A percentile compares a stretch with the other conserved stretches of the same genome.
Conservation (phyloP, 2,888 invertebrate genomes). For the Griposia aprilina region DNA sequence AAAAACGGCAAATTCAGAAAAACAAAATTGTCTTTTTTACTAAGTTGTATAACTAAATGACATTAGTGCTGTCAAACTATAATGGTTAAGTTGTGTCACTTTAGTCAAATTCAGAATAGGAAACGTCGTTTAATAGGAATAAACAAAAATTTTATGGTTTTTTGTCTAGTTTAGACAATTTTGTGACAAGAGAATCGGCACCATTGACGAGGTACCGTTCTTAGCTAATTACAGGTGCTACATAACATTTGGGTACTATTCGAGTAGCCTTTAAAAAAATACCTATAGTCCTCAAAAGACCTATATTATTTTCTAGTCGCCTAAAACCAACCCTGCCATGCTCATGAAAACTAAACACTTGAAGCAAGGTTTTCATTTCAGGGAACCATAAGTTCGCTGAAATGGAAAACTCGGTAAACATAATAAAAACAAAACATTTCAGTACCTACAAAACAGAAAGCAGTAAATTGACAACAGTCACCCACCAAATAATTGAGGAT, state of each 20-base stretch:
- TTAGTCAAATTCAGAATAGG: no score
- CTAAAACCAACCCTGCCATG: neutral
- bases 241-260: neutral
- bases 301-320: neutral
- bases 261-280: neutral
- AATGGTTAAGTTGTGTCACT: no score
- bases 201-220: neutral
- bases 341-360: neutral
- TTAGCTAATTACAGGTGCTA: neutral
- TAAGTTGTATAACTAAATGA: no score
- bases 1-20: no score
- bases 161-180: no score
- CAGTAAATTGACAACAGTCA: constrained; percentile 61
- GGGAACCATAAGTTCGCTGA: neutral
- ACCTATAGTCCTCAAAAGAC: neutral
- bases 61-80: no score
- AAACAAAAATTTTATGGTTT: no score
- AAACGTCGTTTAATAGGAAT: no score
- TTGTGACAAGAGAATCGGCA: no score
- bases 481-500: constrained; percentile 75
- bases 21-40: no score
- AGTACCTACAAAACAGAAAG: constrained; percentile 36
- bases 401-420: constrained; percentile 12
- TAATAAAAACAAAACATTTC: constrained; percentile 11
- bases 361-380: neutral